phyloP scores from a whole-genome alignment of 2,888 invertebrate genomes.

The Tupiocoris notatus region DNA sequence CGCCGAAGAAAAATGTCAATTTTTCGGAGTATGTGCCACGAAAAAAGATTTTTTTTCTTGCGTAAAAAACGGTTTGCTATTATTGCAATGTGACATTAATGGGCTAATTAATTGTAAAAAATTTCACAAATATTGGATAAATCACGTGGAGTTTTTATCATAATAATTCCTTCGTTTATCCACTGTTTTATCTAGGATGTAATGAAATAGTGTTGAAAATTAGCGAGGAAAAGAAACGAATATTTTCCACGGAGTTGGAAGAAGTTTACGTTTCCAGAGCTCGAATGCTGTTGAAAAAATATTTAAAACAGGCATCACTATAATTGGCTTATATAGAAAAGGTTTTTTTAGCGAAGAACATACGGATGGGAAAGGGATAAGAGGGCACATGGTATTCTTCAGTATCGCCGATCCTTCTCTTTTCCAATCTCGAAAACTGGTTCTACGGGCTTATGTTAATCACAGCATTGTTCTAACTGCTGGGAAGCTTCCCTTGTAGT shows the following conservation, averaged over 20 bases:
- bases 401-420: conserved; percentile 37
- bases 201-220: too few species aligned
- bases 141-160: too few species aligned
- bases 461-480: conserved; percentile 43
- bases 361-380: background rate
- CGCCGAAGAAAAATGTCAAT: too few species aligned
- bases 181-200: too few species aligned
- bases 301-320: background rate
- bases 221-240: too few species aligned
- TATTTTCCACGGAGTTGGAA: background rate
- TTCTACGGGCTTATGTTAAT: conserved; percentile 42
- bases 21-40: too few species aligned
- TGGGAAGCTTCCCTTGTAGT: conserved; percentile 40
- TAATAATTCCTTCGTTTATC: too few species aligned
- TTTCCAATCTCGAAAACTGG: conserved; percentile 40
- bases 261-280: background rate
- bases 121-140: too few species aligned
- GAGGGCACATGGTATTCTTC: conserved; percentile 27
- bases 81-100: too few species aligned
- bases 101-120: too few species aligned
- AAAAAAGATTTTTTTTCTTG: too few species aligned
- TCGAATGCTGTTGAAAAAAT: background rate
- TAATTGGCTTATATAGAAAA: background rate
- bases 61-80: too few species aligned
- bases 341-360: background rate